Conservation (phyloP, 2,113 vertebrate genomes). For the Mustelus asterias region DNA sequence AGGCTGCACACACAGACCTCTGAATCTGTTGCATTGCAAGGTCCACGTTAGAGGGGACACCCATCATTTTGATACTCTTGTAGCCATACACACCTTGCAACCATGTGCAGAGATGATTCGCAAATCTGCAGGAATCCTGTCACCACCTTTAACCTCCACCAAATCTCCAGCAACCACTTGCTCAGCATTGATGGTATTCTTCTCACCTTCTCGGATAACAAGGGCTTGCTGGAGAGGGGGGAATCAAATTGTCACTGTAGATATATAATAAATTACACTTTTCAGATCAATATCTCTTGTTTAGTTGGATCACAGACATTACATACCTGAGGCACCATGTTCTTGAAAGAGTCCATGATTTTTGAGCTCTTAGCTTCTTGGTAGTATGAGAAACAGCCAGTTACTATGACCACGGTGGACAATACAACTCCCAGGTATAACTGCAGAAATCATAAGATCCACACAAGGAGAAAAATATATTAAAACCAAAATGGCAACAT, state of each 20-base stretch:
- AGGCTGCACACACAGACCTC: background rate
- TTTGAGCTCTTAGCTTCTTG: conserved; percentile 97
- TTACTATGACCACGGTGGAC: conserved; percentile 89
- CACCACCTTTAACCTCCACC: conserved; percentile 93
- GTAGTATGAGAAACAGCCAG: conserved; percentile 92
- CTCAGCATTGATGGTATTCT: conserved; percentile 84
- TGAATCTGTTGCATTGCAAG: background rate
- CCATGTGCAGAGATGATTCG: conserved; percentile 88
- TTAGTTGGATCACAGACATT: background rate
- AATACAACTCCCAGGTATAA: conserved; percentile 88
- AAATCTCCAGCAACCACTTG: conserved; percentile 85
- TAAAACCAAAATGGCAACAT: background rate
- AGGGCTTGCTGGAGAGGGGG: conserved; percentile 76
- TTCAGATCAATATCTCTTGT: background rate
- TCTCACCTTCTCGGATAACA: conserved; percentile 88
- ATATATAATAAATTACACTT: background rate
- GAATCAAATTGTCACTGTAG: background rate
- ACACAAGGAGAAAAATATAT: background rate
- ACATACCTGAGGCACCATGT: conserved; percentile 89
- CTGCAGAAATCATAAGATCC: conserved; percentile 49
- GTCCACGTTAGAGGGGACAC: background rate
- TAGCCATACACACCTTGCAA: conserved; percentile 70
- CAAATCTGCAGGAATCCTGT: conserved; percentile 90
- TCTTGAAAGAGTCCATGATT: conserved; percentile 99
- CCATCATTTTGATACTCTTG: background rate